A percentile compares a stretch with the other conserved stretches of the same genome.
Conservation (phyloP, 2,888 invertebrate genomes). For the Dynastes maya region DNA sequence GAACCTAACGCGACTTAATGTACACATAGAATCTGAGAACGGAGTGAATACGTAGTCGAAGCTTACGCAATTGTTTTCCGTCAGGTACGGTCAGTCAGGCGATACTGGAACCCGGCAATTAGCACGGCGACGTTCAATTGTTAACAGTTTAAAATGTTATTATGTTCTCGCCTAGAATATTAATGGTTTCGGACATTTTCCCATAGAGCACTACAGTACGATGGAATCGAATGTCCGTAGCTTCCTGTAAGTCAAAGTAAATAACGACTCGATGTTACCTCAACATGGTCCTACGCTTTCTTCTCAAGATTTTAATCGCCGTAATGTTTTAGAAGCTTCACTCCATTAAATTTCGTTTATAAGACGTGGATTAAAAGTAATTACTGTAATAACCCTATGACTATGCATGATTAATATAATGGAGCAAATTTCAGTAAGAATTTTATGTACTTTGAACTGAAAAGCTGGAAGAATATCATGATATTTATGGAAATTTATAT, state of each 20-base stretch:
- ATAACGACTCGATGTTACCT: neutral
- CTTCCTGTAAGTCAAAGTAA: conserved; percentile 25
- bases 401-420: too few species aligned
- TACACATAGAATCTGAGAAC: conserved; percentile 15
- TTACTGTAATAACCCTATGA: too few species aligned
- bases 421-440: too few species aligned
- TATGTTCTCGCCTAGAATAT: conserved; percentile 29
- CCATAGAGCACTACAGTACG: neutral
- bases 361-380: too few species aligned
- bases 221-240: neutral
- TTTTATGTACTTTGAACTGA: too few species aligned
- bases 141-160: conserved; percentile 41
- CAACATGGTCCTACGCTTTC: too few species aligned
- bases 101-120: conserved; percentile 29
- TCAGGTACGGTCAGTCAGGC: conserved; percentile 10
- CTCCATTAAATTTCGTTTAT: too few species aligned
- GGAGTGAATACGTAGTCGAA: conserved; percentile 12
- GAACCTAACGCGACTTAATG: conserved; percentile 28
- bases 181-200: conserved; percentile 34
- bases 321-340: too few species aligned
- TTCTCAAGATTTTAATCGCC: too few species aligned
- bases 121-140: conserved; percentile 39
- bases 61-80: conserved; percentile 36
- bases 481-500: too few species aligned
- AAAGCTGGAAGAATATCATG: too few species aligned